Evolutionary conservation across 2,797 vertebrate species (phyloP).

Genomic region (Eutrigla gurnardus): DNA sequence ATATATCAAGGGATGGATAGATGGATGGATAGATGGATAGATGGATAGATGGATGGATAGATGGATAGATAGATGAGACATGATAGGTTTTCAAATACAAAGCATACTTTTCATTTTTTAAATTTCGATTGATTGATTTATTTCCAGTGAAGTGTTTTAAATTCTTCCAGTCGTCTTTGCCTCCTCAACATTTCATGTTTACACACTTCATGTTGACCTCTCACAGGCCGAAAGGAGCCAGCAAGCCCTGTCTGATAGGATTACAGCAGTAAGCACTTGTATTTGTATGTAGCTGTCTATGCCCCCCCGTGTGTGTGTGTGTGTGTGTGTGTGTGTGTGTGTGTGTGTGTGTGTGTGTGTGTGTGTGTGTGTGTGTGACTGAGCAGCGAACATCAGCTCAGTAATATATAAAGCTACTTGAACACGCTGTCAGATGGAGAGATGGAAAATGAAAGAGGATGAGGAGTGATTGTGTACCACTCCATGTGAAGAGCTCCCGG

Average conservation of each 20-base stretch:
- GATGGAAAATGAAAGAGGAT: constrained; percentile 58
- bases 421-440: constrained; percentile 57
- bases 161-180: too few relatives aligned
- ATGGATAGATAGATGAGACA: too few relatives aligned
- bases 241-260: constrained; percentile 63
- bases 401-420: constrained; percentile 64
- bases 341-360: constrained; percentile 20
- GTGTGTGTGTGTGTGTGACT: constrained; percentile 31
- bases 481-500: constrained; percentile 61
- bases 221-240: constrained; percentile 35
- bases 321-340: constrained; percentile 17
- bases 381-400: constrained; percentile 23
- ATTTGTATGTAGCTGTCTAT: constrained; percentile 43
- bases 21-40: too few relatives aligned
- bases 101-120: too few relatives aligned
- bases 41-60: too few relatives aligned
- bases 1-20: too few relatives aligned
- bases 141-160: too few relatives aligned
- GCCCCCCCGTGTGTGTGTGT: constrained; percentile 9
- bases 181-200: constrained; percentile 3
- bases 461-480: constrained; percentile 63
- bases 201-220: constrained; percentile 50
- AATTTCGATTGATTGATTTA: too few relatives aligned
- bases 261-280: constrained; percentile 62
- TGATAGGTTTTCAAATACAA: too few relatives aligned